Base-by-base conservation (phyloP, 1,140 invertebrate species). In the Cydia amplana region DNA sequence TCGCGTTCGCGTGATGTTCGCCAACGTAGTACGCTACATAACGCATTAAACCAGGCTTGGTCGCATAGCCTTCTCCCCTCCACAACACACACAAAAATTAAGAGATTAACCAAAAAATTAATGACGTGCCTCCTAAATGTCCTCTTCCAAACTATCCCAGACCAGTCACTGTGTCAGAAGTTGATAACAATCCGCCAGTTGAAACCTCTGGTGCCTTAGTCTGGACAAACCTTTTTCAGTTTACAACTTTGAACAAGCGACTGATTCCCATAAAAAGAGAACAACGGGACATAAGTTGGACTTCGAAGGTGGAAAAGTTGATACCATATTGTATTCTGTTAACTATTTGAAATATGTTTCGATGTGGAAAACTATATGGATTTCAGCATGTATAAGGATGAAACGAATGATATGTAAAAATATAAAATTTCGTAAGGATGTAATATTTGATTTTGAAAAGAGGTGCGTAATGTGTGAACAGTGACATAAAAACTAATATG, bases 101-200 rank as follows among this genome's bases (percentile, higher is more conserved):
- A 32, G 25, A 32, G 32, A 32, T 32, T 32, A 32, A 5, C 32
- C 1, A 25, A 1, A 32, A 32, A 2, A 32, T 5, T 32, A 32
- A n/a, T n/a, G n/a, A n/a, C 78, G 75, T 73, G n/a, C 16, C 10
- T 25, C 77, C 43, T 79, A 81, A 83, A 82, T 14, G 51, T 32
- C 64, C 63, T 51, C 72, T 65, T 75, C 74, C 67, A 74, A 76
- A 79, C 80, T 78, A 65, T 81, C 73, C 75, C 76, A 43, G 36
- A n/a, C 67, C 77, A 79, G 80, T 78, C 77, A 82, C 79, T 81
- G 79, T 79, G 80, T 81, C 81, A 76, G 51, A 77, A 77, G 23
- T 75, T 80, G 85, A 83, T 83, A 87, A 82, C 80, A 82, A 84
- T 82, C 79, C 74, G 76, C 76, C 76, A 83, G 84, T 87, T 85